Evolutionary conservation across 1,140 invertebrate genomes (phyloP), one percentile per base, ranked within the genome.

Genomic region (Zaprionus nigranus): DNA sequence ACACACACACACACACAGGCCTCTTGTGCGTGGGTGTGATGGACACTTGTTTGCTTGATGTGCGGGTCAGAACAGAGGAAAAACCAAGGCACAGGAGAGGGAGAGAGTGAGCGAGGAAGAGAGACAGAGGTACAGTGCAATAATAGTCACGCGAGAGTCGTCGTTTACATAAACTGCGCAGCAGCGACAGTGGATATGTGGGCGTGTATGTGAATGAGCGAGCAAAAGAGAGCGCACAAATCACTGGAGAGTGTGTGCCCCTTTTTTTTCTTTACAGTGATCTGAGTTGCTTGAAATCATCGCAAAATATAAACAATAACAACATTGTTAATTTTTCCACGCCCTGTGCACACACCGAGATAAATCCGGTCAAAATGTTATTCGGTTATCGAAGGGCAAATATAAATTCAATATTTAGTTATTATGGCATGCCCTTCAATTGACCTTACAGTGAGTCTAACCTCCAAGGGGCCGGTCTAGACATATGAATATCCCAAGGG

Each of bases 31-130:
- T 51, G 69, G 51, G 53, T 68, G 78, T 83, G 78, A 80, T 64
- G 68, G 85, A 88, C 84, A 88, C 84, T 88, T 88, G 85, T 88
- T 88, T 88, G 84, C 83, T 76, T 84, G 70, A 58, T 43, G 61
- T 59, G 73, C 82, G 75, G 68, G 79, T 75, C 72, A 87, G 30
- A 68, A 15, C 30, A 49, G 26, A 49, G 36, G 24, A 38, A 20
- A 58, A 58, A 65, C 34, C 4, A 7, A 17, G n/a, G 20, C n/a
- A 51, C 11, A 22, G 20, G 20, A 12, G 46, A 51, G 49, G 17
- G 17, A 40, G 43, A 30, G 34, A 54, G 22, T 30, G 12, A 56
- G n/a, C 74, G 46, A 0, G 0, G 24, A 28, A 57, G 59, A 65
- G 28, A 51, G 59, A 65, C 24, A 51, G 60, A 24, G 11, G 17